These are phyloP conservation scores for Thripadectes ignobilis DNA, from an alignment of 2,797 vertebrate species.

Conservation along the genomic window DNA sequence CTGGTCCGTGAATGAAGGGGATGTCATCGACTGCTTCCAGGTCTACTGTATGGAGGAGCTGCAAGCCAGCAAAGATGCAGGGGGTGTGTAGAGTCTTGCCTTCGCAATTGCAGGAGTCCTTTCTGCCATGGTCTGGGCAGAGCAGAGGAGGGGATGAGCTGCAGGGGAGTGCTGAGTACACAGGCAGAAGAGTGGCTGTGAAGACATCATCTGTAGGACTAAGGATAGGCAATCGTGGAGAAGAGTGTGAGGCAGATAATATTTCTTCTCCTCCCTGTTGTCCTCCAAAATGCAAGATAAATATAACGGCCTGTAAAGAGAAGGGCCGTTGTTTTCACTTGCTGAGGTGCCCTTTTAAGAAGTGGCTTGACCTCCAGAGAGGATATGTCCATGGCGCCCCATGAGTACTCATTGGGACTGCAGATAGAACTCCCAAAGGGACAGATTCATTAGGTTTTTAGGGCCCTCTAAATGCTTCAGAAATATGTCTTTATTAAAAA, in stretches of 20 bases:
- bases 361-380: background rate
- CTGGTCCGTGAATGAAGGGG: constrained; percentile 89
- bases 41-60: constrained; percentile 95
- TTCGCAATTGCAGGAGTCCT: background rate
- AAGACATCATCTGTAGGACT: background rate
- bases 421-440: background rate
- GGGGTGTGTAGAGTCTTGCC: constrained; percentile 70
- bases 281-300: background rate
- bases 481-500: background rate
- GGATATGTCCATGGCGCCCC: background rate
- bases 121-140: background rate
- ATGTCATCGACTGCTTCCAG: constrained; percentile 93
- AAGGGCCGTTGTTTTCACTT: background rate
- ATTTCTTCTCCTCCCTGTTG: background rate
- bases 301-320: background rate
- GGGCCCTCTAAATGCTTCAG: background rate
- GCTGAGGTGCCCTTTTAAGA: background rate
- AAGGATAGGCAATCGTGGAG: background rate
- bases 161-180: background rate
- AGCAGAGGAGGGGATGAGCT: background rate
- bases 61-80: constrained; percentile 76
- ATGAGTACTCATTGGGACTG: background rate
- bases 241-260: background rate
- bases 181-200: background rate
- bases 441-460: background rate